Conservation (phyloP, 2,888 invertebrate species). For the Pseudoips prasinana region DNA sequence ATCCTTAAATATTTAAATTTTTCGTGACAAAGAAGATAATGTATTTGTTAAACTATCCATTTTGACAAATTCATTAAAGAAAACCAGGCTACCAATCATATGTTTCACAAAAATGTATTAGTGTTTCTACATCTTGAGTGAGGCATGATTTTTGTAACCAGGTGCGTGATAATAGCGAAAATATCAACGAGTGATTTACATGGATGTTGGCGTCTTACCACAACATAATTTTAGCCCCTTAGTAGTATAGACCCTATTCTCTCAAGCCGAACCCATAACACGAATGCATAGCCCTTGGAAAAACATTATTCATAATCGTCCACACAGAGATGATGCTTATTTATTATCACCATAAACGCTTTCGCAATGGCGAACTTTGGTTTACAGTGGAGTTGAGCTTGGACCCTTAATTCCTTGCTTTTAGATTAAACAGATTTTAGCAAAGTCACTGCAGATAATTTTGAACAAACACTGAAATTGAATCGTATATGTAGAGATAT, state of each 20-base stretch:
- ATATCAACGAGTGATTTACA: conserved; percentile 36
- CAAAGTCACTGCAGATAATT: conserved; percentile 50
- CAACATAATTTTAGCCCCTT: conserved; percentile 44
- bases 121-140: too few species aligned
- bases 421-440: conserved; percentile 53
- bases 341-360: conserved; percentile 55
- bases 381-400: conserved; percentile 60
- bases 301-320: conserved; percentile 58
- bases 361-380: conserved; percentile 52
- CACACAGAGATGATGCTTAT: conserved; percentile 61
- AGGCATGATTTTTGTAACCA: conserved; percentile 29
- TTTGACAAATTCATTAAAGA: too few species aligned
- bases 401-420: conserved; percentile 70
- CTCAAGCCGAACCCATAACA: conserved; percentile 80
- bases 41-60: too few species aligned
- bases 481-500: conserved; percentile 60
- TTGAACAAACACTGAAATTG: conserved; percentile 43
- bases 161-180: conserved; percentile 15
- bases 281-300: conserved; percentile 51
- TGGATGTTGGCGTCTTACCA: conserved; percentile 37
- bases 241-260: conserved; percentile 74
- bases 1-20: too few species aligned
- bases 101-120: too few species aligned
- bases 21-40: too few species aligned
- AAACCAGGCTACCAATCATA: conserved; percentile 27